A percentile compares a stretch with the other conserved stretches of the same genome.
Evolutionary conservation across 2,113 vertebrate species (phyloP).

Genomic region (Myrmophylax atrothorax): DNA sequence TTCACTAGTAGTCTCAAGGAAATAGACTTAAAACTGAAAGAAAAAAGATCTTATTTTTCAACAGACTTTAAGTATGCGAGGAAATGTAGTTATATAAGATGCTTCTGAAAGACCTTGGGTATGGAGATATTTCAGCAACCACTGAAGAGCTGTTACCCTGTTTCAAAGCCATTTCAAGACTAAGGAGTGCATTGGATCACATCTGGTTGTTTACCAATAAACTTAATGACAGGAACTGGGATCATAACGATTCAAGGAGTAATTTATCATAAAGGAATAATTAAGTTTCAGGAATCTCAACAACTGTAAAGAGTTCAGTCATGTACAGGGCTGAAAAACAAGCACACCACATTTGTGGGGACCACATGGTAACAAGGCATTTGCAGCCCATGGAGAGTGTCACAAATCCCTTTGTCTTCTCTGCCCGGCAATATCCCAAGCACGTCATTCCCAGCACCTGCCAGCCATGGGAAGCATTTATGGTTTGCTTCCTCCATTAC

Average conservation of each 20-base stretch:
- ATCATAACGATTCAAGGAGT: not conserved
- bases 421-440: not conserved
- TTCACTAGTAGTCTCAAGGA: not conserved
- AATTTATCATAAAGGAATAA: not conserved
- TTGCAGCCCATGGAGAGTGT: not conserved
- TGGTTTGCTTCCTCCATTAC: not conserved
- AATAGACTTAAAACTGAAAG: not conserved
- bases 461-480: fast-evolving
- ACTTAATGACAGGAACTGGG: not conserved
- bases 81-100: not conserved
- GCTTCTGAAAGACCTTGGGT: not conserved
- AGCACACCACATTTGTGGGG: fast-evolving
- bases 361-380: fast-evolving
- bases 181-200: not conserved
- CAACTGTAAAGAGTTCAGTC: not conserved
- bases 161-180: not conserved
- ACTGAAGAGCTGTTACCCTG: not conserved
- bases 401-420: not conserved
- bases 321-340: not conserved
- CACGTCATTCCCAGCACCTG: fast-evolving
- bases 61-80: not conserved
- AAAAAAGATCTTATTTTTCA: not conserved
- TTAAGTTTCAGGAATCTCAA: not conserved
- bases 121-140: not conserved
- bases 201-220: not conserved